Base-by-base conservation (phyloP, 2,113 vertebrate species). In the Pseudolaguvia tuberculata region DNA sequence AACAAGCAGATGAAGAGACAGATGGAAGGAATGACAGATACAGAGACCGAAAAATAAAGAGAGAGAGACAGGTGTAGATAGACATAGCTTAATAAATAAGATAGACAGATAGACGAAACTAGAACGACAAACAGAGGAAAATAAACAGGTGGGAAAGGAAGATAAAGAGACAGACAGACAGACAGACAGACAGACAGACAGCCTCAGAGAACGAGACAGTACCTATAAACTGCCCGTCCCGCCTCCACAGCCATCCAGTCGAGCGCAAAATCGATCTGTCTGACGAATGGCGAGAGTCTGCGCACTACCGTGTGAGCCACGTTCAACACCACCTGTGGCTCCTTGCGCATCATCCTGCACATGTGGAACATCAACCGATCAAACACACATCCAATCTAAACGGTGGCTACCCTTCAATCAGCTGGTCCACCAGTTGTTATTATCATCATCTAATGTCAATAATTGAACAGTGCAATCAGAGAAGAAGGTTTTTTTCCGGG, bases 201-300 rank as follows among this genome's bases (percentile, higher is more conserved):
- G n/a, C 50, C 3, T n/a, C n/a, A 57, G 39, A 21, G 17, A 20
- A 2, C 27, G 1, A 65, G n/a, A 27, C 1, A 15, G 62, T 82
- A 97, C 96, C 95, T 94, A 89, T 96, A 97, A 55, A 98, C 91
- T 0, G 96, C 94, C 1, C 94, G 87, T 0, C 95, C 95, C 0
- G 96, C 96, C 82, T 99, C 96, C 2, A 98, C 87, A 56, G 95
- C 96, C 95, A 97, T 95, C 96, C 96, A 99, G 81, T 99, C 96
- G 77, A 98, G 86, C 1, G 96, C 95, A 0, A 99, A 99, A 83
- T 98, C 95, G 0, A 98, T 94, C 78, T 99, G 96, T 57, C 94
- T 84, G 53, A 99, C 94, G 3, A 98, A 99, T 0, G 95, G 88
- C 0, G 96, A 99, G 90, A 97, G 88, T 25, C 95, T 92, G 85